Evolutionary conservation across 2,113 vertebrate genomes (phyloP), one percentile per base, ranked within the genome.

Genomic region (Misgurnus mizolepis): DNA sequence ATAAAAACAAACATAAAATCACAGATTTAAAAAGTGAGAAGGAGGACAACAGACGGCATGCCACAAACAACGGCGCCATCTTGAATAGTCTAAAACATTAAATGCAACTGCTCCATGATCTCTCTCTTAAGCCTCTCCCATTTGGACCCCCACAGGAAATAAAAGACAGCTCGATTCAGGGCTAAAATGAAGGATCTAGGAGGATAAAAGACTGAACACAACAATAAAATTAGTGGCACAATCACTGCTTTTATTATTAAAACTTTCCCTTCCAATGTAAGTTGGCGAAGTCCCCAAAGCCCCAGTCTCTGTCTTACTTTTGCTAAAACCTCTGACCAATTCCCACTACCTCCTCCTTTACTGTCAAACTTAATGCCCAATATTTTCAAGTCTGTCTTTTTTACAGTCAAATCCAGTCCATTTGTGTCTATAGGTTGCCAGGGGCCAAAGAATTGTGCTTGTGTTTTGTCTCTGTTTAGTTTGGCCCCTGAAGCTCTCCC

Each of bases 121-220:
- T 58, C 80, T 10, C 80, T 22, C 6, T 18, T 74, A 0, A 79
- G 6, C 0, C 80, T 4, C 15, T 76, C 65, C 65, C 66, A 81
- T 4, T 76, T 81, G 53, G 80, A 81, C 66, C 80, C 80, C 80
- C 80, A 82, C 27, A 82, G 1, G 17, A 82, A 81, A 5, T 79
- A 67, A 47, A 75, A 81, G 4, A 68, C n/a, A 0, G 62, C 62
- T 1, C 66, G 14, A 4, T 80, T 58, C 49, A 80, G 1, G 0
- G 4, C 15, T 34, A 0, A 0, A 3, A 15, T 12, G 6, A 62
- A 84, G 1, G 0, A 0, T 0, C 9, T 43, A 4, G 74, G 49
- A n/a, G 79, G 45, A 55, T 17, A 73, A 69, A 81, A 84, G 74
- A 74, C 74, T 67, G 62, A 81, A 7, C 68, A 55, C 0, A 58